These are phyloP conservation scores for Leptinotarsa juncta DNA, from an alignment of 2,888 invertebrate species.

Conservation along the genomic window DNA sequence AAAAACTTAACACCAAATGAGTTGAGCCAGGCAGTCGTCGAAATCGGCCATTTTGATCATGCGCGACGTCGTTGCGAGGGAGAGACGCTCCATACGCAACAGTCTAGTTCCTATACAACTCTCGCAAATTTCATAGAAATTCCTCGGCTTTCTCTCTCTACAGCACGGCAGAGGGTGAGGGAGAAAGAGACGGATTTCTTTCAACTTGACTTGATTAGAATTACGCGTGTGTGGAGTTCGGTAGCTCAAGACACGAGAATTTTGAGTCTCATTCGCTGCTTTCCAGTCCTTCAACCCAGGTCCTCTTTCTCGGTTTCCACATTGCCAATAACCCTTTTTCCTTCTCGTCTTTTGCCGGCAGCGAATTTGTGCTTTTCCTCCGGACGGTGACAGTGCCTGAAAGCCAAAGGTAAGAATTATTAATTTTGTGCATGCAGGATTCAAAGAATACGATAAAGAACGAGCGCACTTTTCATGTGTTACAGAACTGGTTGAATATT, in stretches of 20 bases:
- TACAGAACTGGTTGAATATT: constrained; percentile 21
- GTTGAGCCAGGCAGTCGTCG: constrained; percentile 51
- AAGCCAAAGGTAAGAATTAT: constrained; percentile 39
- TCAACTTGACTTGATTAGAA: constrained; percentile 53
- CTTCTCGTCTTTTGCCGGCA: constrained; percentile 22
- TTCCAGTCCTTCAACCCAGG: constrained; percentile 52
- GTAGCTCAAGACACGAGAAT: constrained; percentile 56
- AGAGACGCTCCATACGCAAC: constrained; percentile 53
- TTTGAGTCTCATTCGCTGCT: constrained; percentile 59
- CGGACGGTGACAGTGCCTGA: constrained; percentile 24
- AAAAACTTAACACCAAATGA: constrained; percentile 57
- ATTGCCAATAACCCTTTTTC: constrained; percentile 24
- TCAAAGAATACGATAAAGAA: constrained; percentile 9
- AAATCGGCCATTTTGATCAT: constrained; percentile 62
- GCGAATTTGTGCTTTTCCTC: constrained; percentile 41
- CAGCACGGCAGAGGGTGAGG: constrained; percentile 46
- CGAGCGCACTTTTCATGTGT: constrained; percentile 7
- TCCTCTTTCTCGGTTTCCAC: constrained; percentile 10
- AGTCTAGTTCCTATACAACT: constrained; percentile 54
- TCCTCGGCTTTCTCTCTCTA: constrained; percentile 45
- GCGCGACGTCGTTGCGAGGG: constrained; percentile 51
- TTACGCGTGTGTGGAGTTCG: constrained; percentile 55
- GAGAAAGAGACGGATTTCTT: constrained; percentile 49
- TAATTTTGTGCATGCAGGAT: neutral
- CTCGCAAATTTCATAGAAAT: constrained; percentile 51